Percentiles rank a stretch among this genome's conserved stretches.
Conservation (phyloP, 2,888 invertebrate genomes). For the Caenorhabditis imperialis region DNA sequence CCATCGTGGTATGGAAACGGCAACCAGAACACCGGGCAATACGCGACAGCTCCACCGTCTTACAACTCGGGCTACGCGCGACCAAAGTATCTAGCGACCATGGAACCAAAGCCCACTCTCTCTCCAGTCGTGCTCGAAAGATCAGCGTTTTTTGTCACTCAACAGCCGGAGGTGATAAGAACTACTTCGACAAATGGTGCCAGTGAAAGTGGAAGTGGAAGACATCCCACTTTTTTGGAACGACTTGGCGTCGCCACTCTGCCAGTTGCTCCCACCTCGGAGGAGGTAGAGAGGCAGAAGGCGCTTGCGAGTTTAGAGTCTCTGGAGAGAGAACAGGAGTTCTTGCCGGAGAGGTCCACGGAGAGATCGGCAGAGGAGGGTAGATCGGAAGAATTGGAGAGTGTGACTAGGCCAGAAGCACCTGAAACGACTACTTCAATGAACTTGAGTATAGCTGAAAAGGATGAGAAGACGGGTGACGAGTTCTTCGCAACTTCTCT, state of each 20-base stretch:
- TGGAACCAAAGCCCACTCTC: conserved; percentile 42
- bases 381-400: conserved; percentile 1
- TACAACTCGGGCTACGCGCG: conserved; percentile 35
- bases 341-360: conserved; percentile 17
- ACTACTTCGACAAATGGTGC: not conserved
- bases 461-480: conserved; percentile 26
- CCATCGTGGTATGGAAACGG: conserved; percentile 14
- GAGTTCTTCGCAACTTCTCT: conserved; percentile 18
- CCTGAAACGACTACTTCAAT: not conserved
- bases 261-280: conserved; percentile 16
- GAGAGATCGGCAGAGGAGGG: conserved; percentile 10
- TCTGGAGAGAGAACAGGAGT: conserved; percentile 12
- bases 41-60: conserved; percentile 41
- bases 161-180: conserved; percentile 5
- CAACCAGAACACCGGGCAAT: conserved; percentile 9
- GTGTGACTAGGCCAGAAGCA: too few relatives aligned
- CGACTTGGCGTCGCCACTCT: conserved; percentile 33
- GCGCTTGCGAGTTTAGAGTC: conserved; percentile 3
- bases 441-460: too few relatives aligned
- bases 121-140: conserved; percentile 46
- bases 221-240: conserved; percentile 44
- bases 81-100: conserved; percentile 42
- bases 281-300: not conserved
- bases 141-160: conserved; percentile 39
- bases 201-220: not conserved